These are phyloP conservation scores for Gymnogyps californianus DNA, from an alignment of 2,113 vertebrate species.

Conservation along the genomic window DNA sequence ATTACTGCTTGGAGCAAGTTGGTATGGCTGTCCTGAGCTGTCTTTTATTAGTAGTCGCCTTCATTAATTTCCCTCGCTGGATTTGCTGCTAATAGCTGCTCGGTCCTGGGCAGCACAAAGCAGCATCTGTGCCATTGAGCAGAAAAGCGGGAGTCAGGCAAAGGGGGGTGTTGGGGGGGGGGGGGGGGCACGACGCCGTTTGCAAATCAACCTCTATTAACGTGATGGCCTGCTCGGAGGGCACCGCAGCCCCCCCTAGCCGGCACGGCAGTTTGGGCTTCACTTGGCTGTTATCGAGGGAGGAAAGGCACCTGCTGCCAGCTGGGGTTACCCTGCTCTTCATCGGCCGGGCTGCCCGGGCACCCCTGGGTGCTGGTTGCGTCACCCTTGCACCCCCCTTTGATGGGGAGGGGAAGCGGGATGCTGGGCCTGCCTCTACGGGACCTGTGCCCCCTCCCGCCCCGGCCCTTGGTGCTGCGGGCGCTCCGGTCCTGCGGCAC, in stretches of 20 bases:
- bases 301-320: background rate
- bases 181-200: conserved; percentile 59
- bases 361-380: background rate
- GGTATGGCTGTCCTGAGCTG: conserved; percentile 76
- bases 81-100: conserved; percentile 83
- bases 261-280: background rate
- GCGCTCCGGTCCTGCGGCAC: accelerated
- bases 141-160: conserved; percentile 74
- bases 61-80: conserved; percentile 84
- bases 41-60: conserved; percentile 81
- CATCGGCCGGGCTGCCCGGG: background rate
- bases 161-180: conserved; percentile 19
- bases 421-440: accelerated
- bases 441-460: background rate
- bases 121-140: conserved; percentile 82
- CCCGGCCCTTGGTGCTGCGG: background rate
- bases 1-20: conserved; percentile 83
- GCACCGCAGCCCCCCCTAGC: background rate
- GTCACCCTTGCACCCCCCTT: accelerated
- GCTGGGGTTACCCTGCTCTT: background rate
- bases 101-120: conserved; percentile 75
- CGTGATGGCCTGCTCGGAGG: conserved; percentile 62
- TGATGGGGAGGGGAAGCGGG: background rate
- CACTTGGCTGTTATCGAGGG: background rate
- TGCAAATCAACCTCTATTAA: conserved; percentile 81